A percentile compares a stretch with the other conserved stretches of the same genome.
Evolutionary conservation across 2,888 invertebrate genomes (phyloP).

Genomic region (Gastracanthus pulcherrimus): DNA sequence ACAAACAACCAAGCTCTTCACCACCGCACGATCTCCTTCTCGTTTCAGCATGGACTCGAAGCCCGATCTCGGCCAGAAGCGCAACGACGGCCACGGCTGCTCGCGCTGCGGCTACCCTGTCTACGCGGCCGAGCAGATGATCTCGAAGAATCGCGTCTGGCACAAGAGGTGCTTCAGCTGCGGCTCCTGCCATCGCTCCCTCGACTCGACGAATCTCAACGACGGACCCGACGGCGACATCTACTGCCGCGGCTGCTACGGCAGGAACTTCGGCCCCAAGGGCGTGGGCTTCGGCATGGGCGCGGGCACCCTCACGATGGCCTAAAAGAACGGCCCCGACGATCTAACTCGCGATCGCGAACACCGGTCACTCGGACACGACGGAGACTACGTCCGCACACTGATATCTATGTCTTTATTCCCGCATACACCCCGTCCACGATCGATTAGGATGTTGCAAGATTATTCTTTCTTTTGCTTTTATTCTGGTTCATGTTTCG

Average conservation of each 20-base stretch:
- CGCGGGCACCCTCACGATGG: constrained; percentile 93
- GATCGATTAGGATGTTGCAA: too few species aligned
- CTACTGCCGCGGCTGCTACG: constrained; percentile 95
- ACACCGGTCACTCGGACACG: constrained; percentile 1
- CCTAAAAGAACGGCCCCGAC: constrained; percentile 79
- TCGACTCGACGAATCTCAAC: constrained; percentile 93
- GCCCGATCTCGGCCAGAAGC: constrained; percentile 87
- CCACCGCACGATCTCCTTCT: too few species aligned
- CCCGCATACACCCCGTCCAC: too few species aligned
- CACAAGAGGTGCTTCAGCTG: constrained; percentile 97
- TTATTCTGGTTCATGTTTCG: too few species aligned
- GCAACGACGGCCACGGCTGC: constrained; percentile 89
- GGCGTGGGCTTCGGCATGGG: constrained; percentile 95
- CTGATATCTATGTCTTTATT: too few species aligned
- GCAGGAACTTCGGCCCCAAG: constrained; percentile 91
- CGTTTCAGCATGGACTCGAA: constrained; percentile 84
- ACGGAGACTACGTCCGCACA: not conserved
- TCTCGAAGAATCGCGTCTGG: constrained; percentile 95
- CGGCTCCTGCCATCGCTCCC: constrained; percentile 90
- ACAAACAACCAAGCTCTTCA: too few species aligned
- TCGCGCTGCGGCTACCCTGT: constrained; percentile 94
- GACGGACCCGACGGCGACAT: constrained; percentile 96
- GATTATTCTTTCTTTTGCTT: too few species aligned
- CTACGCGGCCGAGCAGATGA: constrained; percentile 97
- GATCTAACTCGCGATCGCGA: constrained; percentile 36